Evolutionary conservation across 2,888 invertebrate genomes (phyloP).

Genomic region (Iphiclides podalirius): DNA sequence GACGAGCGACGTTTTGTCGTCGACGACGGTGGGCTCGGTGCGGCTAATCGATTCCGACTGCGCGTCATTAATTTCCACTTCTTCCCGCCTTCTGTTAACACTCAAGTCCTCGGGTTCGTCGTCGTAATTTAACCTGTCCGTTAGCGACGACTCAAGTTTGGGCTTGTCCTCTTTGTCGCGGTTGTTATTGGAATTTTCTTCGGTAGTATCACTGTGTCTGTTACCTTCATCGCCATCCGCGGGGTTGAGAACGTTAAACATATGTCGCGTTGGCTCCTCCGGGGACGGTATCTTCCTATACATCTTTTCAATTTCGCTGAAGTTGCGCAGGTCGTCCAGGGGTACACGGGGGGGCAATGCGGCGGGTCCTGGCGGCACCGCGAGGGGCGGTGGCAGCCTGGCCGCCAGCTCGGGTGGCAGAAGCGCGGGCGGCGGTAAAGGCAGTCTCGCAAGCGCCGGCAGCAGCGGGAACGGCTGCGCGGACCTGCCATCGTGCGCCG

Average conservation of each 20-base stretch:
- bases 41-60: conserved; percentile 50
- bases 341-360: conserved; percentile 78
- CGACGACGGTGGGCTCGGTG: conserved; percentile 58
- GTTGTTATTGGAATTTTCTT: conserved; percentile 55
- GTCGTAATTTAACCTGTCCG: conserved; percentile 58
- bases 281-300: conserved; percentile 68
- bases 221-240: conserved; percentile 59
- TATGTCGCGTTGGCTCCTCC: conserved; percentile 54
- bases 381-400: conserved; percentile 56
- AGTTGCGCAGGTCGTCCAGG: conserved; percentile 71
- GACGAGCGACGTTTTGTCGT: conserved; percentile 69
- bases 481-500: conserved; percentile 94
- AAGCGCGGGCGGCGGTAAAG: conserved; percentile 84
- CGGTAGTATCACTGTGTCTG: conserved; percentile 63
- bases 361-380: conserved; percentile 51
- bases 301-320: conserved; percentile 78
- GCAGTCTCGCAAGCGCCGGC: conserved; percentile 85
- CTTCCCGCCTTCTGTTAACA: conserved; percentile 83
- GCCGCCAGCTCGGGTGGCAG: conserved; percentile 81
- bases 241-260: conserved; percentile 59
- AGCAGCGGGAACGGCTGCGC: conserved; percentile 89
- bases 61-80: conserved; percentile 70
- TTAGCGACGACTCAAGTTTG: conserved; percentile 47
- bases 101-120: conserved; percentile 86
- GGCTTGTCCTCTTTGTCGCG: conserved; percentile 45